Conservation (phyloP, 2,888 invertebrate genomes). For the Arrhopalites spinosus region DNA sequence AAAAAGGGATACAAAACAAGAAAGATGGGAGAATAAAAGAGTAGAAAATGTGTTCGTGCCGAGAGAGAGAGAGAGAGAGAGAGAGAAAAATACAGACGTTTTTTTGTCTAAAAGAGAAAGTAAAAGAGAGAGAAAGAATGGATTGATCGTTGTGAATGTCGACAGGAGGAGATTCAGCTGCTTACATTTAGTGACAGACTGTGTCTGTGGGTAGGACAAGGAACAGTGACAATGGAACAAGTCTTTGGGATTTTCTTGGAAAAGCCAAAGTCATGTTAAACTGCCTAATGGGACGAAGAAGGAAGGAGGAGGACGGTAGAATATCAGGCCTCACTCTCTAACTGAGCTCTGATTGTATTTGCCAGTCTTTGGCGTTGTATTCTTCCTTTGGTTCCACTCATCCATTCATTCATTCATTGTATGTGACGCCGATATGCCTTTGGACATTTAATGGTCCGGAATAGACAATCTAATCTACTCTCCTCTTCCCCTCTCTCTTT, state of each 20-base stretch:
- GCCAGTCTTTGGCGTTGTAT: slow-evolving; percentile 1
- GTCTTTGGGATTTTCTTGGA: neutral
- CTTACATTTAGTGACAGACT: slow-evolving; percentile 20
- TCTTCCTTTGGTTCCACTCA: slow-evolving; percentile 25
- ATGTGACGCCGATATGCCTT: slow-evolving; percentile 39
- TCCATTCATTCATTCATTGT: slow-evolving; percentile 31
- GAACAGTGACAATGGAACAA: neutral
- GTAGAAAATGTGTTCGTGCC: too few species aligned
- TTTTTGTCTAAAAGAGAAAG: neutral
- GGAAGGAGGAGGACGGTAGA: neutral
- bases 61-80: too few species aligned
- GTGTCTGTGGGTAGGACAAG: slow-evolving; percentile 9
- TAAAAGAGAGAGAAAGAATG: neutral
- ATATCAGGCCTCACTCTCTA: neutral
- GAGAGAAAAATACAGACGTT: neutral
- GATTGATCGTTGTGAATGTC: slow-evolving; percentile 21
- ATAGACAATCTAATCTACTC: slow-evolving; percentile 42
- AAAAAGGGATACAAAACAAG: too few species aligned
- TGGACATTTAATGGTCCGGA: slow-evolving; percentile 44
- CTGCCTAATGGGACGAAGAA: slow-evolving; percentile 39
- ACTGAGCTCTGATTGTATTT: slow-evolving; percentile 24
- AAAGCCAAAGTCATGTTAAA: neutral
- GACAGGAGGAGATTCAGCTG: slow-evolving; percentile 7
- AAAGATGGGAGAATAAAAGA: too few species aligned
- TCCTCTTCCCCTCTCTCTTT: neutral